Base-by-base conservation (phyloP, 2,113 vertebrate species). In the Rostratula benghalensis region DNA sequence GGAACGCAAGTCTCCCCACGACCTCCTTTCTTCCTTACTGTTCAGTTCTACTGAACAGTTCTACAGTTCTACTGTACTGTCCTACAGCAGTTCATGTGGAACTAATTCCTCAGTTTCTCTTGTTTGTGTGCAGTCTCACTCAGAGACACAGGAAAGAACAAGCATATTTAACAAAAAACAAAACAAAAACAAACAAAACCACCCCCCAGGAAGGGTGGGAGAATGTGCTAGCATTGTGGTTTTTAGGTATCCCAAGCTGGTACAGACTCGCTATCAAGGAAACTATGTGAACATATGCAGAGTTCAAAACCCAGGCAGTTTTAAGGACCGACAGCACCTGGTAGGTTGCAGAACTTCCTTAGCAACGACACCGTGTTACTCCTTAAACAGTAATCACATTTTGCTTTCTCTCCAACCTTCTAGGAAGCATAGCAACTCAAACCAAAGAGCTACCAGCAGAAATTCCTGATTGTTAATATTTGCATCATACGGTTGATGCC, bases 31-130 rank as follows among this genome's bases (percentile, higher is more conserved):
- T 56, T n/a, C 37, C 56, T 94, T 59, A 50, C n/a, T 63, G 48
- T 27, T 48, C 46, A 37, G n/a, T n/a, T n/a, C n/a, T n/a, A n/a
- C n/a, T n/a, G n/a, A n/a, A n/a, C n/a, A n/a, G n/a, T n/a, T n/a
- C n/a, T n/a, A n/a, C n/a, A n/a, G n/a, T n/a, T n/a, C n/a, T n/a
- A n/a, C n/a, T n/a, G n/a, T n/a, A n/a, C n/a, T n/a, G n/a, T 35
- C 43, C 35, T 67, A 3, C 0, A 77, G 50, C 7, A 50, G 6
- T 39, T 65, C 0, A 0, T 3, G 4, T 45, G 27, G 25, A 50
- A 80, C 25, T 25, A 35, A 57, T 56, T 54, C 22, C 51, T 46
- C 35, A 11, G 9, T 45, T 90, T 69, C 35, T 60, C 27, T 21
- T 0, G 0, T 51, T 45, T 60, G 13, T 50, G 13, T 16, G 6